Conservation (phyloP, 2,888 invertebrate genomes). For the Ephialtes manifestator region DNA sequence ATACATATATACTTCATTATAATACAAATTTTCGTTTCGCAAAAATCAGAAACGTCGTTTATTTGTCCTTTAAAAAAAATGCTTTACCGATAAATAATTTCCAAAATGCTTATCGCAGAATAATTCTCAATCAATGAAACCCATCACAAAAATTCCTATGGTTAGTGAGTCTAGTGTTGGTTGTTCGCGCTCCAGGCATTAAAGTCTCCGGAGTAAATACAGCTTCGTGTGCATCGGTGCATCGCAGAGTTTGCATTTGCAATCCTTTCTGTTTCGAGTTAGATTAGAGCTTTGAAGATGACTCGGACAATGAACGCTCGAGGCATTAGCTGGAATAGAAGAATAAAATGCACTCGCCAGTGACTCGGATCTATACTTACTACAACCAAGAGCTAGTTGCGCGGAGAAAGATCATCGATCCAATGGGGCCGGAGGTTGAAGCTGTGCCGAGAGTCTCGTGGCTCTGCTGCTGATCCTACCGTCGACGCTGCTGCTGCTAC, state of each 20-base stretch:
- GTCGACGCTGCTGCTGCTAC: neutral
- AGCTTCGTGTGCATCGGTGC: neutral
- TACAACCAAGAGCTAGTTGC: neutral
- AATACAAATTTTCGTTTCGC: too few species aligned
- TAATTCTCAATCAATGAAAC: too few species aligned
- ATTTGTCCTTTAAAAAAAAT: too few species aligned
- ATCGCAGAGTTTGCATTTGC: neutral
- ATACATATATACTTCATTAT: too few species aligned
- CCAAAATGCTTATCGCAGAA: too few species aligned
- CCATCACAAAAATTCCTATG: too few species aligned
- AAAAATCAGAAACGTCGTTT: too few species aligned
- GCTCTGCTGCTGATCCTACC: slow-evolving; percentile 34
- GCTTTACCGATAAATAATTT: too few species aligned
- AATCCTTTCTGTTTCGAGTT: slow-evolving; percentile 7
- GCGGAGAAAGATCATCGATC: slow-evolving; percentile 56
- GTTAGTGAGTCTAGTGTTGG: neutral
- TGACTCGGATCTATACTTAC: neutral
- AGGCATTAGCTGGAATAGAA: neutral
- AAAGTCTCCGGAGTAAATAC: neutral
- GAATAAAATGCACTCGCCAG: neutral
- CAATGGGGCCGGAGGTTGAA: slow-evolving; percentile 67
- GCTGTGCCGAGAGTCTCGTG: slow-evolving; percentile 45
- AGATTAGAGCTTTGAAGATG: neutral
- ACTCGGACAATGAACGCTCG: neutral
- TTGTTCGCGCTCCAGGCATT: slow-evolving; percentile 15